Evolutionary conservation across 2,888 invertebrate genomes (phyloP).

Genomic region (Rhamnusium bicolor): DNA sequence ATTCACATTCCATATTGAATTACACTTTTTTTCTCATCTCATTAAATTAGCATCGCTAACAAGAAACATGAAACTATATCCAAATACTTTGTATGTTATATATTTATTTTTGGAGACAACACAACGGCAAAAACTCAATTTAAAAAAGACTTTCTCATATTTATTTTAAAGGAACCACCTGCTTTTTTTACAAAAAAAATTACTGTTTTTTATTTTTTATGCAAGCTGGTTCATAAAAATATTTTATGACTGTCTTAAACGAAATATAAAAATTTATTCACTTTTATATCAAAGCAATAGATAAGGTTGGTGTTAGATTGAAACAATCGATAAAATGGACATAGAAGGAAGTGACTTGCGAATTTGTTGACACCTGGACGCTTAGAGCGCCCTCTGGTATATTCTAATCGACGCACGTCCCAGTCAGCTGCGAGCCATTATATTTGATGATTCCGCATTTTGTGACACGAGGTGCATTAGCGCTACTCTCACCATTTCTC

Average conservation of each 20-base stretch:
- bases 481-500: constrained; percentile 53
- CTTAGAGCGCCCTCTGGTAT: constrained; percentile 53
- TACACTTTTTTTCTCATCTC: background rate
- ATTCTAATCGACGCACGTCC: constrained; percentile 60
- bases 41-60: background rate
- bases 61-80: background rate
- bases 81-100: too few relatives aligned
- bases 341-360: constrained; percentile 61
- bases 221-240: background rate
- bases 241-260: background rate
- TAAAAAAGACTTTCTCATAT: too few relatives aligned
- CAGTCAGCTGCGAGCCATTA: constrained; percentile 64
- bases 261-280: constrained; percentile 10
- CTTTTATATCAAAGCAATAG: background rate
- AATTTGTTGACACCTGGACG: constrained; percentile 60
- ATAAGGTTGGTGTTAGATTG: constrained; percentile 41
- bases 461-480: constrained; percentile 50
- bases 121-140: too few relatives aligned
- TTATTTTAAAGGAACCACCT: too few relatives aligned
- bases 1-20: background rate
- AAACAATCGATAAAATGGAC: constrained; percentile 50
- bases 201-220: background rate
- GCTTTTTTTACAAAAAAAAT: background rate
- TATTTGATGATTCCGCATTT: constrained; percentile 64
- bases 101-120: too few relatives aligned